These are phyloP conservation scores for Phallusia fumigata DNA, from an alignment of 23 tunicate species.

Conservation along the genomic window DNA sequence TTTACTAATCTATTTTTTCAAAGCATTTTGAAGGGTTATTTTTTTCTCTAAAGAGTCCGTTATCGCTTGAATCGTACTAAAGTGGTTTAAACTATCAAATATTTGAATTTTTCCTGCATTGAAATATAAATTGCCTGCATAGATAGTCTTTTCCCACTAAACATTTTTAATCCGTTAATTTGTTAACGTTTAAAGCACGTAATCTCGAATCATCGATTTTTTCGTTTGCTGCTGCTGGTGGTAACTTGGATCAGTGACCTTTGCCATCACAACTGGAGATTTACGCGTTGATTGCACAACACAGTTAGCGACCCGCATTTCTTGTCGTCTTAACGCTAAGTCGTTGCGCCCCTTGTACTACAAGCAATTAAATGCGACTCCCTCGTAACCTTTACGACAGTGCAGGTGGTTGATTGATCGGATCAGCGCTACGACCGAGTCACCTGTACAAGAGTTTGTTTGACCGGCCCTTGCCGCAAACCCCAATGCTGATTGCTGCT, in stretches of 20 bases:
- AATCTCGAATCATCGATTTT: too few species aligned
- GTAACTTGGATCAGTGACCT: neutral
- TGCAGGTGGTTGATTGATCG: neutral
- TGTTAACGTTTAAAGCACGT: too few species aligned
- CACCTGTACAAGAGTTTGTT: neutral
- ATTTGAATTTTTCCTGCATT: too few species aligned
- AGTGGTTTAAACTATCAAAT: too few species aligned
- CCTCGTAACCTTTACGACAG: neutral
- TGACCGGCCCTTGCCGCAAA: neutral
- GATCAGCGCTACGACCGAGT: neutral
- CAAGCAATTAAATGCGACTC: constrained; percentile 8
- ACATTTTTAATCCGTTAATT: too few species aligned
- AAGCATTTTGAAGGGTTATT: too few species aligned
- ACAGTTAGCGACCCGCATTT: neutral
- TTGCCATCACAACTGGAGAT: neutral
- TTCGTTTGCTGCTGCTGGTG: neutral
- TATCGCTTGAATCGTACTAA: too few species aligned
- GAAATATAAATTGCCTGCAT: too few species aligned
- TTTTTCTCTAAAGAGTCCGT: too few species aligned
- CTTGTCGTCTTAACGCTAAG: constrained; percentile 5
- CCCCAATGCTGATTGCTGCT: neutral
- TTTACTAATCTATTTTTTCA: too few species aligned
- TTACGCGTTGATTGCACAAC: constrained; percentile 14
- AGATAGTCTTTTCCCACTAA: too few species aligned
- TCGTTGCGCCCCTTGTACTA: neutral